phyloP scores from a whole-genome alignment of 2,888 invertebrate species.

The Homarus gammarus region DNA sequence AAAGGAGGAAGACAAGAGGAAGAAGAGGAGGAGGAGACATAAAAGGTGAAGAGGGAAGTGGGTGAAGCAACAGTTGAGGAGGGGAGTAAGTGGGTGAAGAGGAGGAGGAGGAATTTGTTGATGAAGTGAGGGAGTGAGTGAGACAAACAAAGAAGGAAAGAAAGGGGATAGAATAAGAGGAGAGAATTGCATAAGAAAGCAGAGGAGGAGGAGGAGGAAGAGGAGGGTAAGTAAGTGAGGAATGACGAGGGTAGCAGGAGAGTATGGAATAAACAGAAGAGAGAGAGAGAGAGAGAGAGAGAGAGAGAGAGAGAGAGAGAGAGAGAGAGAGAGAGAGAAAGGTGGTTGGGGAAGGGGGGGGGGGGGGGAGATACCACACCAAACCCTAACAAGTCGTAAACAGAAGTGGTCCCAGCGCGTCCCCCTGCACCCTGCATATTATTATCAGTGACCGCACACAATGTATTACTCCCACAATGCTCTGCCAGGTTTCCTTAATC shows the following conservation, averaged over 20 bases:
- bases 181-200: too few species aligned
- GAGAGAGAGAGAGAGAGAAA: not conserved
- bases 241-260: not conserved
- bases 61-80: not conserved
- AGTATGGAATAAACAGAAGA: not conserved
- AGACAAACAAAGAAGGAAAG: too few species aligned
- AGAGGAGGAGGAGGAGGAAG: not conserved
- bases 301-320: too few species aligned
- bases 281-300: not conserved
- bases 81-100: not conserved
- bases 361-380: not conserved
- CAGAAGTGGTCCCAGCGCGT: too few species aligned
- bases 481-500: too few species aligned
- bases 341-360: not conserved
- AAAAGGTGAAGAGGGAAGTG: not conserved
- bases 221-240: not conserved
- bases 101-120: too few species aligned
- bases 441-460: too few species aligned
- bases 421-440: too few species aligned
- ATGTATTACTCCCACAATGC: too few species aligned
- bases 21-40: not conserved
- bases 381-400: too few species aligned
- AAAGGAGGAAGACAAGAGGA: not conserved
- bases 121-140: not conserved
- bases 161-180: not conserved